phyloP scores from a whole-genome alignment of 2,888 invertebrate species.

The Carpatolechia fugitivella region DNA sequence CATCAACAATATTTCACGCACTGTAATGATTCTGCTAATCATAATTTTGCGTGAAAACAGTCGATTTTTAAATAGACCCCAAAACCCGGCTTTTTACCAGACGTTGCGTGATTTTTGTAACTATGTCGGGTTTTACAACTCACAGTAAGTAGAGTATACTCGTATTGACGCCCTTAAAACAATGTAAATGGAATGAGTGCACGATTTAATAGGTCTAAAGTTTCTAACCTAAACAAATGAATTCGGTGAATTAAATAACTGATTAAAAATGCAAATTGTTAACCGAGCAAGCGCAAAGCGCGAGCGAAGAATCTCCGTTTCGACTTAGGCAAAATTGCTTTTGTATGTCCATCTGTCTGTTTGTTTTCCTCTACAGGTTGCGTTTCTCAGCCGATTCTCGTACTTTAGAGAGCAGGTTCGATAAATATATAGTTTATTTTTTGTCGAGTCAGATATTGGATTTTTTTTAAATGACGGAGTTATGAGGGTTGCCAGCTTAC shows the following conservation, averaged over 20 bases:
- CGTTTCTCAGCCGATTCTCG: too few species aligned
- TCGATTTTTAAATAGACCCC: slow-evolving; percentile 56
- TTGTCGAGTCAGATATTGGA: too few species aligned
- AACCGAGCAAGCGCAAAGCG: too few species aligned
- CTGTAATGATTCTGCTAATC: background rate
- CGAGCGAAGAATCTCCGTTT: too few species aligned
- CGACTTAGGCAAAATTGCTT: too few species aligned
- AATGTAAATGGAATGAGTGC: background rate
- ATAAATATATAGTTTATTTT: too few species aligned
- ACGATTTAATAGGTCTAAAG: background rate
- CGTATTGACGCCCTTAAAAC: slow-evolving; percentile 3
- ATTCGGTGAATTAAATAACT: background rate
- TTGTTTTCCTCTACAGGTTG: too few species aligned
- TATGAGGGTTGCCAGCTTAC: too few species aligned
- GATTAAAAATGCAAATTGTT: background rate
- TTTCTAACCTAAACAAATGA: background rate
- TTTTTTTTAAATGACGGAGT: too few species aligned
- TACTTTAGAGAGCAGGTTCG: too few species aligned
- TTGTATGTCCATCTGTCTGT: too few species aligned
- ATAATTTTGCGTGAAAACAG: slow-evolving; percentile 44
- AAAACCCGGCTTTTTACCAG: slow-evolving; percentile 35
- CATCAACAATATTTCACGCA: background rate
- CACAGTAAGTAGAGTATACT: background rate
- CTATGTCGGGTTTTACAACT: slow-evolving; percentile 7
- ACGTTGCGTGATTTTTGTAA: slow-evolving; percentile 37